A percentile compares a stretch with the other conserved stretches of the same genome.
phyloP scores from a whole-genome alignment of 23 tunicate species.

The Oikopleura dioica region DNA sequence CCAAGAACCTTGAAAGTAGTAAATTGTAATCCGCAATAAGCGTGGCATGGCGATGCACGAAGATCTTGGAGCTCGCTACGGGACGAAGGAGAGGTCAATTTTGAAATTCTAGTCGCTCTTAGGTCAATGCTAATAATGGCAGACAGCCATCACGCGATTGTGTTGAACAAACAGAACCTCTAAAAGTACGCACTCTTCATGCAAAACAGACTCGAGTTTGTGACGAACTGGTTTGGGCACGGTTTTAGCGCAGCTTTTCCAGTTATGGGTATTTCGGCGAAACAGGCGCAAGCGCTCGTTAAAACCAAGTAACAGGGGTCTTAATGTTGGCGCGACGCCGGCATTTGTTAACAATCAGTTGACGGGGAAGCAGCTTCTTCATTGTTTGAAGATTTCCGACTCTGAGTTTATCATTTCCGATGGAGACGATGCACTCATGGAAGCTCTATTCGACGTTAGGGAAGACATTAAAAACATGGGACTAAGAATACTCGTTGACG shows the following conservation, averaged over 20 bases:
- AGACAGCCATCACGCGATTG: no score
- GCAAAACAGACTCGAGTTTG: not conserved
- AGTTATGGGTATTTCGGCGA: no score
- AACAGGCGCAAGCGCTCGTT: no score
- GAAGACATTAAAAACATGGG: not conserved
- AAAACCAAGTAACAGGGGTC: no score
- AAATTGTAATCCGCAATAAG: no score
- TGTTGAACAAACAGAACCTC: no score
- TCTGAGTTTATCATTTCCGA: not conserved
- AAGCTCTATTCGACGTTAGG: not conserved
- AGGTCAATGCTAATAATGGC: no score
- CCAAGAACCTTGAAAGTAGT: no score
- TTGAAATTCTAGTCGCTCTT: no score
- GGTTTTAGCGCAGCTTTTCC: no score
- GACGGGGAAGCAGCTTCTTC: not conserved
- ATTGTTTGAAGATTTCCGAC: not conserved
- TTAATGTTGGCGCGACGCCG: conserved; percentile 1
- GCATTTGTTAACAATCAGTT: not conserved
- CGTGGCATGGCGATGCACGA: not conserved
- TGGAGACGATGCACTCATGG: not conserved
- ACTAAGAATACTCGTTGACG: not conserved
- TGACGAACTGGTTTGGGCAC: conserved; percentile 6
- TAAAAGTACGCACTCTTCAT: not conserved
- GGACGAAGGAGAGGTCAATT: no score
- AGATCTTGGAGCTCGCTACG: not conserved